Base-by-base conservation (phyloP, 2,888 invertebrate species). In the Tolmerus cingulatus region DNA sequence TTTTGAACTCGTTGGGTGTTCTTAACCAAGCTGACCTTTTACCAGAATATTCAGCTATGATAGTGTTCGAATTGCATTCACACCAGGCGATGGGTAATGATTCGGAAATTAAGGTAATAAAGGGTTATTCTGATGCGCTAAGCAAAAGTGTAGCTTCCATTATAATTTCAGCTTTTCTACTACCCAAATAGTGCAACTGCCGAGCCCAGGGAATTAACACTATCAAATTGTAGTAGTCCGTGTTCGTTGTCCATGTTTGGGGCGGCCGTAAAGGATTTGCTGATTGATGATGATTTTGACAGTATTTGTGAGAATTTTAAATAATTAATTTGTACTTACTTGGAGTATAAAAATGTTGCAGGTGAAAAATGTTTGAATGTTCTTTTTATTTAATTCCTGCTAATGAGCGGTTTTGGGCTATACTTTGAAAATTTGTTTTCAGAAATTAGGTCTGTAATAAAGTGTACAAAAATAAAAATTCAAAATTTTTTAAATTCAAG, bases 41-140 rank as follows among this genome's bases (percentile, higher is more conserved):
- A 90, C 97, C 97, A 0, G 95, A 95, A 82, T 96, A 96, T 91
- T 96, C 96, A 4, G 95, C 96, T 4, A 93, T 95, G 82, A 90
- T 97, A 1, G 93, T 95, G 82, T 91, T 96, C 19, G 96, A 97
- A 91, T 91, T 96, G 27, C 95, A 95, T 66, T 93, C 93, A 87
- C 93, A 76, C 37, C 76, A 5, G 5, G 34, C 77, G 5, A 16
- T 79, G 43, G 12, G n/a, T n/a, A 37, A 90, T 23, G 91, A 92
- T 86, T 90, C 90, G 46, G 92, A 93, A 91, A 93, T 95, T 19
- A 94, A 94, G 93, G 95, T 95, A 90, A 46, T 46, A 4, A 40
- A 16, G 43, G 43, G 16, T 46, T 46, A 46, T 46, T 46, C 55
- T n/a, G 23, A 30, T n/a, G n/a, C 46, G 1, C 40, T 27, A 66